Evolutionary conservation across 1,140 invertebrate genomes (phyloP).

Genomic region (Leptopilina clavipes): DNA sequence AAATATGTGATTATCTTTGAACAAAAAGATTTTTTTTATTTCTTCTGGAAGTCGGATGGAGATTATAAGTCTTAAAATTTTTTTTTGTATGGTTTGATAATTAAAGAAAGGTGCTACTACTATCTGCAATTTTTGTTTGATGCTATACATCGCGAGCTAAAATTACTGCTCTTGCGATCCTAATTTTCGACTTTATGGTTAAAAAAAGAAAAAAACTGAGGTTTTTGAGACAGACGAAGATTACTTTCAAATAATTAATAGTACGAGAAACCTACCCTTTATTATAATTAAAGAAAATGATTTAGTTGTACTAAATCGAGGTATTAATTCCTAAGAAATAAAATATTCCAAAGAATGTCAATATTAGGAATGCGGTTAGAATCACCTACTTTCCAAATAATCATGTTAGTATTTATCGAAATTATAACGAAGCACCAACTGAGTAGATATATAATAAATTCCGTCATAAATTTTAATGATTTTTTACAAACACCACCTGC

Average conservation of each 20-base stretch:
- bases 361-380: not conserved
- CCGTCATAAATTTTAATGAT: too few species aligned
- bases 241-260: not conserved
- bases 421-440: not conserved
- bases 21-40: not conserved
- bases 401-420: not conserved
- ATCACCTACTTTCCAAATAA: not conserved
- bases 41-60: not conserved
- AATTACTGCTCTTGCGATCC: not conserved
- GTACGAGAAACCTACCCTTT: not conserved
- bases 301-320: not conserved
- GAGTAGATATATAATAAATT: too few species aligned
- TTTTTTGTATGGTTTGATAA: not conserved
- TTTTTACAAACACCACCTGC: too few species aligned
- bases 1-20: not conserved
- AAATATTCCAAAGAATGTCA: not conserved
- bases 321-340: not conserved
- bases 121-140: not conserved
- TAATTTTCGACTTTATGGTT: slow-evolving; percentile 42
- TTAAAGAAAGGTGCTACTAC: slow-evolving; percentile 30
- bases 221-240: slow-evolving; percentile 34
- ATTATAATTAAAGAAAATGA: not conserved
- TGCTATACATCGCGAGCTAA: not conserved
- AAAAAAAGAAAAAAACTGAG: not conserved
- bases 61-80: not conserved